Conservation (phyloP, 2,797 vertebrate species). For the Scolopax bukidnonensis region DNA sequence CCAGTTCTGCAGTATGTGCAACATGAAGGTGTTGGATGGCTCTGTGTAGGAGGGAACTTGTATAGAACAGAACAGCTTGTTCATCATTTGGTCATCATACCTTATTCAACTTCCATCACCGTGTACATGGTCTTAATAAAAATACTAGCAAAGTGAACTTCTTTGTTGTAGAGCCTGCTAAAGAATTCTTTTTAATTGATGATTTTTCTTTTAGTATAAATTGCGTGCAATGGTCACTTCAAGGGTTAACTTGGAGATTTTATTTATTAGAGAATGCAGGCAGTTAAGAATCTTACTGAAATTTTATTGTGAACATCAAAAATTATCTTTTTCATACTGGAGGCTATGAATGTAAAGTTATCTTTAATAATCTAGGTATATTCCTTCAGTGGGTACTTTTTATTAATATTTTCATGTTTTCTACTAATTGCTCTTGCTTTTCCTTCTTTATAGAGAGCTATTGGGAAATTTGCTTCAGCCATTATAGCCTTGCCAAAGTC, state of each 20-base stretch:
- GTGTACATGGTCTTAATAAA: not conserved
- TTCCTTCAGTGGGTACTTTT: not conserved
- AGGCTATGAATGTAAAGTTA: not conserved
- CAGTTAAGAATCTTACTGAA: not conserved
- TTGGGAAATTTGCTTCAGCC: conserved; percentile 98
- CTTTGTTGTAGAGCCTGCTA: not conserved
- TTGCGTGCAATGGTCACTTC: not conserved
- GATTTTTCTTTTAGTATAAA: not conserved
- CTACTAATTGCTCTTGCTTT: conserved; percentile 84
- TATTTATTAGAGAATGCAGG: not conserved
- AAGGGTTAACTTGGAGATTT: not conserved
- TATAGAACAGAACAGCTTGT: not conserved
- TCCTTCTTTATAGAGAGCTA: conserved; percentile 94
- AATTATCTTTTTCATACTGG: not conserved
- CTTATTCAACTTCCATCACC: not conserved
- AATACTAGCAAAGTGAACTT: not conserved
- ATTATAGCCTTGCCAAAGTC: conserved; percentile 98
- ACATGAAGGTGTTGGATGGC: not conserved
- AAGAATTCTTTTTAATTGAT: not conserved
- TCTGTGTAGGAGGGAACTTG: not conserved
- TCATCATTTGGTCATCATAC: not conserved
- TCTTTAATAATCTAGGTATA: not conserved
- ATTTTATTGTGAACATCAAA: not conserved
- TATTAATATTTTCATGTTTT: conserved; percentile 58
- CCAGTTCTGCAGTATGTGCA: not conserved